These are phyloP conservation scores for Plagodis dolabraria DNA, from an alignment of 2,888 invertebrate species.

Conservation along the genomic window DNA sequence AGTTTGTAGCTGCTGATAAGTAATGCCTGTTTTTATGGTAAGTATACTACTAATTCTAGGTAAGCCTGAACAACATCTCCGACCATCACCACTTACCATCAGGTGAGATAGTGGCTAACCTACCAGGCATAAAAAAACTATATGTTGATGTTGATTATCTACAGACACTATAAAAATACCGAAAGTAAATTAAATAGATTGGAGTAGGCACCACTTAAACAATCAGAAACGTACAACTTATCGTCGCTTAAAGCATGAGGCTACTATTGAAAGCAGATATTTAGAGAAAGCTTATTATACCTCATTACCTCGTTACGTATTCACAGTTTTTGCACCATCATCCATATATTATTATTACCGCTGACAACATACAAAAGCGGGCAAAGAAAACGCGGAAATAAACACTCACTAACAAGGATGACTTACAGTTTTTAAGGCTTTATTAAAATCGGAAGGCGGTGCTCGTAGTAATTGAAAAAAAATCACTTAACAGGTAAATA, in stretches of 20 bases:
- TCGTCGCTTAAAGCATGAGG: not conserved
- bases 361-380: slow-evolving; percentile 45
- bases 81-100: no score
- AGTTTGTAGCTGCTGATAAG: no score
- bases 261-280: slow-evolving; percentile 13
- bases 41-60: no score
- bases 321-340: slow-evolving; percentile 47
- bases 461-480: slow-evolving; percentile 82
- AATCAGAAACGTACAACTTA: not conserved
- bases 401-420: slow-evolving; percentile 78
- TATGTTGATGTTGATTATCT: no score
- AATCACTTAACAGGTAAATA: slow-evolving; percentile 83
- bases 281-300: slow-evolving; percentile 24
- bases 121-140: no score
- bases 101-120: no score
- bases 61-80: no score
- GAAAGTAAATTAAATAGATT: no score
- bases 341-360: slow-evolving; percentile 51
- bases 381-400: slow-evolving; percentile 62
- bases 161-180: no score
- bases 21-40: no score
- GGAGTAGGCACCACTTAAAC: no score
- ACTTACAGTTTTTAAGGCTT: slow-evolving; percentile 70
- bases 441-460: slow-evolving; percentile 62
- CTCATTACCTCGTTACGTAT: slow-evolving; percentile 25